Base-by-base conservation (phyloP, 2,797 vertebrate species). In the Halcyon leucocephala region DNA sequence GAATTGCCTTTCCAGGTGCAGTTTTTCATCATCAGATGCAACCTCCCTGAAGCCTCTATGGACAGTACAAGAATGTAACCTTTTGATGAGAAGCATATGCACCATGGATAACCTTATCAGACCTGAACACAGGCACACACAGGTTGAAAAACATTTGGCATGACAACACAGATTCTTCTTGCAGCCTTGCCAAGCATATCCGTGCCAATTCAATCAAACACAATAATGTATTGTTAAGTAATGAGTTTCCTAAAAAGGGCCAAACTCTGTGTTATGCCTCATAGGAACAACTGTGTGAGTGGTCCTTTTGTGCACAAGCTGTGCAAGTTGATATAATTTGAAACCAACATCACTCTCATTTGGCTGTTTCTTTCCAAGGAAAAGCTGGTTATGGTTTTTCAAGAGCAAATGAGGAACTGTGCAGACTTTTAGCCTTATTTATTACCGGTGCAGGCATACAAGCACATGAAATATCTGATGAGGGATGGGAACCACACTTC, bases 121-220 rank as follows among this genome's bases (percentile, higher is more conserved):
- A 83, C 67, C 84, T 89, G 80, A 88, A 82, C 85, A 82, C 62
- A 84, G 67, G 31, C 78, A 86, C 61, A 86, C 52, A 81, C 73
- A 86, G 95, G 89, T 94, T 92, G 96, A 78, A 94, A 87, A 96
- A 76, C 84, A 78, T 90, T 94, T 95, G 93, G 84, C 81, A 49
- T 70, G 73, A 81, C 73, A 89, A 84, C 57, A 89, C 21, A 80
- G 61, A 84, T 77, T 89, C 65, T 93, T 69, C 52, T 57, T 62
- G 15, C 69, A 74, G 51, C 26, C 51, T 79, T 89, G 94, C 86
- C 93, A 96, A 86, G 42, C 35, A 46, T 33, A 86, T 77, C 66
- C 9, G 10, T 80, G 70, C 74, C 90, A 92, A 93, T 86, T 95
- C 87, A 86, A 73, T 92, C 73, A 83, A 79, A 73, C 58, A 80